Evolutionary conservation across 2,888 invertebrate species (phyloP).

Genomic region (Bedellia somnulentella): DNA sequence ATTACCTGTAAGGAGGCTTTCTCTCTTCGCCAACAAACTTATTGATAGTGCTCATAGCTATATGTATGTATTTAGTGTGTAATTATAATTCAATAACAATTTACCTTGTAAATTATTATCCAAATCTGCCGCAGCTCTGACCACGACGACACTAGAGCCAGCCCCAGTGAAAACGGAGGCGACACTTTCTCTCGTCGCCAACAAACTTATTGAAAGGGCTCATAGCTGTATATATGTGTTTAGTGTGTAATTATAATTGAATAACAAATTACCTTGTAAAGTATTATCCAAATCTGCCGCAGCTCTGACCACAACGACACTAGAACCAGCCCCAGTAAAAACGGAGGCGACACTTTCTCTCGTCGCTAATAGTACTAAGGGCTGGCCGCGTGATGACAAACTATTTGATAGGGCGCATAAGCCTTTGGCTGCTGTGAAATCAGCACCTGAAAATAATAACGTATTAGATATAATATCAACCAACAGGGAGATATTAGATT

Average conservation of each 20-base stretch:
- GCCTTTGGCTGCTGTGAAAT: slow-evolving; percentile 86
- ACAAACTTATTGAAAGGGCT: too few species aligned
- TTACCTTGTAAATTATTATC: slow-evolving; percentile 58
- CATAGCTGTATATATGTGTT: too few species aligned
- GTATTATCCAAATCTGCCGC: slow-evolving; percentile 63
- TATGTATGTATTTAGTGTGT: too few species aligned
- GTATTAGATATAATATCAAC: not conserved
- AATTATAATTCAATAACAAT: too few species aligned
- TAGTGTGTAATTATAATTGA: too few species aligned
- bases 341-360: slow-evolving; percentile 68
- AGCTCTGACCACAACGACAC: slow-evolving; percentile 62
- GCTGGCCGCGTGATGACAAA: slow-evolving; percentile 69
- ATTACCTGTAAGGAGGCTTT: too few species aligned
- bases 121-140: slow-evolving; percentile 61
- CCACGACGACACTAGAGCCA: slow-evolving; percentile 60
- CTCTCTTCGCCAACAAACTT: too few species aligned
- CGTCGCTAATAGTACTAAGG: slow-evolving; percentile 70
- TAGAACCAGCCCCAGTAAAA: slow-evolving; percentile 65
- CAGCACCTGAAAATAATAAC: slow-evolving; percentile 60
- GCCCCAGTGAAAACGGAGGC: slow-evolving; percentile 70
- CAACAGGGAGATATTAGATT: too few species aligned
- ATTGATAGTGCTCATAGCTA: too few species aligned
- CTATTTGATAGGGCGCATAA: slow-evolving; percentile 76
- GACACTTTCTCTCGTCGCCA: slow-evolving; percentile 68
- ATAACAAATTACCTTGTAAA: slow-evolving; percentile 54